Evolutionary conservation across 2,888 invertebrate genomes (phyloP).

Genomic region (Acronicta alni): DNA sequence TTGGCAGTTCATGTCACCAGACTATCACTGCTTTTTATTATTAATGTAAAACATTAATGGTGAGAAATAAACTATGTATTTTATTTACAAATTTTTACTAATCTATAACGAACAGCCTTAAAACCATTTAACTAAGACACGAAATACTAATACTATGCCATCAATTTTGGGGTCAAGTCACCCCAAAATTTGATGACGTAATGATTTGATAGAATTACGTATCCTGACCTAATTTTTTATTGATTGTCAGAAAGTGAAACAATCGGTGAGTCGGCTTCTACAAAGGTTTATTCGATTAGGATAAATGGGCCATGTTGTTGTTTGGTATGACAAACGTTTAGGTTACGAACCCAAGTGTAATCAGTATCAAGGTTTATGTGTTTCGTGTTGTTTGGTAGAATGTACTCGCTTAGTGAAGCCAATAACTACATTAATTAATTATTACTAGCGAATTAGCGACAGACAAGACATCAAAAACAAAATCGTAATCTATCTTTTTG

Average conservation of each 20-base stretch:
- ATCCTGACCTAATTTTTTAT: slow-evolving; percentile 48
- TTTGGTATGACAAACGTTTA: slow-evolving; percentile 24
- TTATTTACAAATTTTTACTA: no score
- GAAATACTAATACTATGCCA: no score
- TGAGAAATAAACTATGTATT: no score
- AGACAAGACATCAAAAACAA: no score
- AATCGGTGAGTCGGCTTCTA: slow-evolving; percentile 16
- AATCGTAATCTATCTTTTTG: no score
- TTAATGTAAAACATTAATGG: no score
- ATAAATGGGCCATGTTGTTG: slow-evolving; percentile 37
- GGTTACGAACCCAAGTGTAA: not conserved
- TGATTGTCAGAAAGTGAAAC: slow-evolving; percentile 32
- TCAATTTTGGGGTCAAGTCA: slow-evolving; percentile 21
- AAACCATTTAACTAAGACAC: not conserved
- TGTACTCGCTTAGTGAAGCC: no score
- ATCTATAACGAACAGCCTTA: no score
- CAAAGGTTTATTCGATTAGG: slow-evolving; percentile 43
- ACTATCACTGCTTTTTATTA: no score
- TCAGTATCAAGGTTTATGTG: slow-evolving; percentile 19
- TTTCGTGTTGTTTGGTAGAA: not conserved
- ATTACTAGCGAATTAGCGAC: no score
- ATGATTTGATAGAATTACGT: slow-evolving; percentile 34
- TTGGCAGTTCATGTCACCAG: no score
- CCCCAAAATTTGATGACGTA: slow-evolving; percentile 40
- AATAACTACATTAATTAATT: no score